Evolutionary conservation across 2,797 vertebrate species (phyloP), one percentile per base, ranked within the genome.

Genomic region (Darevskia mixta): DNA sequence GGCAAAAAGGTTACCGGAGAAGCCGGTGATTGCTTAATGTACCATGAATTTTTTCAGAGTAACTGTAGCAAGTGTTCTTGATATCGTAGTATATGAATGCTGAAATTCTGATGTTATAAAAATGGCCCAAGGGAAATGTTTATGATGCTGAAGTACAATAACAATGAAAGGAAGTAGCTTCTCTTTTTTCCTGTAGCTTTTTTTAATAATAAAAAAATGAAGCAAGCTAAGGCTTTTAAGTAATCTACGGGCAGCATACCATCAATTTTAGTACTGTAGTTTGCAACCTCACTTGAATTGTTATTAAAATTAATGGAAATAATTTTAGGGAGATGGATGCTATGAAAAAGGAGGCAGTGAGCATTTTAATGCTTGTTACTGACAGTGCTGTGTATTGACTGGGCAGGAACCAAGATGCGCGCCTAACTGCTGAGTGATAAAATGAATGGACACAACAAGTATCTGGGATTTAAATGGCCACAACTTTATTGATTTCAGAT

Each of bases 251-350:
- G 17, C 78, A 73, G 10, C 29, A 64, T 66, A 45, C n/a, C n/a
- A 29, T 67, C 41, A 66, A 45, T 38, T 64, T 83, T 78, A 78
- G 45, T 64, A 64, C 29, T 64, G 9, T 18, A 58, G 32, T 83
- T 77, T 73, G 38, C 29, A 85, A 61, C 71, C 23, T 78, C 9
- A 78, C 15, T 82, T 89, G 45, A 86, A 20, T 89, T 83, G 25
- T 29, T 27, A 58, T 64, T 86, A 18, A 55, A 82, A 43, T 77
- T 66, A 73, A 79, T 67, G 32, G n/a, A 20, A 66, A 71, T 79
- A 72, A 27, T 83, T 83, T 78, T 15, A 79, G 61, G 29, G 8
- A 72, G 29, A 83, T 11, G 41, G 38, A 83, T 83, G 32, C 29
- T 64, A 79, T 25, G 8, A 79, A 83, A 87, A 79, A 4, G 43